Evolutionary conservation across 2,113 vertebrate genomes (phyloP).

Genomic region (Mugil cephalus): DNA sequence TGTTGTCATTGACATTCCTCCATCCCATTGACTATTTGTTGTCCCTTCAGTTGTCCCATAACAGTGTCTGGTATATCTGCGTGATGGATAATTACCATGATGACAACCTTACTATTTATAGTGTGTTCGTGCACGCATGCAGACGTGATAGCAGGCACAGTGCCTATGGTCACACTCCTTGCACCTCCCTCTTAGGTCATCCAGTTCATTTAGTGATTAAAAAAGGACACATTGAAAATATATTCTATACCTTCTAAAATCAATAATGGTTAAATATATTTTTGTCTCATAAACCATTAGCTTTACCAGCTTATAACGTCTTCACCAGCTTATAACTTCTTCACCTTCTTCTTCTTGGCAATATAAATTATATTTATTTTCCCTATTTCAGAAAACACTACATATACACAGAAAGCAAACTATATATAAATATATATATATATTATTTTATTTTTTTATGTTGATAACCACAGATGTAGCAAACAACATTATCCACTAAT

Average conservation of each 20-base stretch:
- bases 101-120: constrained; percentile 60
- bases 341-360: too few relatives aligned
- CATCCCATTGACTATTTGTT: neutral
- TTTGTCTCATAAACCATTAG: too few relatives aligned
- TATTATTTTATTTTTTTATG: neutral
- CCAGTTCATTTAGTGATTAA: too few relatives aligned
- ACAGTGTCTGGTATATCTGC: constrained; percentile 45
- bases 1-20: constrained; percentile 34
- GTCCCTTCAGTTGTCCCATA: constrained; percentile 37
- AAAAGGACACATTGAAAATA: too few relatives aligned
- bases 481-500: neutral
- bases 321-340: too few relatives aligned
- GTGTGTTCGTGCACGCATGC: constrained; percentile 20
- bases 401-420: too few relatives aligned
- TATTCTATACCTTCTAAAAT: too few relatives aligned
- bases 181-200: neutral
- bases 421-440: too few relatives aligned
- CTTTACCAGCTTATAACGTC: too few relatives aligned
- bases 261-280: too few relatives aligned
- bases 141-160: constrained; percentile 72
- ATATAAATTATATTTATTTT: too few relatives aligned
- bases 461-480: neutral
- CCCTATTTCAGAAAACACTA: too few relatives aligned
- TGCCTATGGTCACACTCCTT: constrained; percentile 1
- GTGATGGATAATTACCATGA: constrained; percentile 41